Conservation (phyloP, 2,888 invertebrate genomes). For the Stenodema calcarata region DNA sequence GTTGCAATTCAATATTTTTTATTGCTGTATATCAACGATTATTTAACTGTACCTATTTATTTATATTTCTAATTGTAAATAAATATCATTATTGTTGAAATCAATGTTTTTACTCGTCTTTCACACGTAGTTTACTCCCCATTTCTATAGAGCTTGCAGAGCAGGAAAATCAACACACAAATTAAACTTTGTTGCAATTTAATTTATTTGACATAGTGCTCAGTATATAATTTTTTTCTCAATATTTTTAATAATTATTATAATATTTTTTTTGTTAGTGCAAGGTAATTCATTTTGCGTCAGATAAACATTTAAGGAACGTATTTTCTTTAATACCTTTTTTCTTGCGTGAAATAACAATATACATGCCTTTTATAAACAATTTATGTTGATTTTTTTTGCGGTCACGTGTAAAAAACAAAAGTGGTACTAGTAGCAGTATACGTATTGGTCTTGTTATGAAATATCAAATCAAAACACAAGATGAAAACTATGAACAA, state of each 20-base stretch:
- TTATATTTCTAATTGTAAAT: background rate
- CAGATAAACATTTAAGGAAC: constrained; percentile 21
- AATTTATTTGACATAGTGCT: background rate
- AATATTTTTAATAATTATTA: background rate
- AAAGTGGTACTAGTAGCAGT: background rate
- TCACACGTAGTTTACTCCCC: too few relatives aligned
- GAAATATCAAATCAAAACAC: background rate
- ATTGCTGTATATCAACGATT: background rate
- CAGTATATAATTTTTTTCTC: background rate
- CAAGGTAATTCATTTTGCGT: constrained; percentile 17
- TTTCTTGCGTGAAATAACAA: background rate
- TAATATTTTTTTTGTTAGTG: background rate
- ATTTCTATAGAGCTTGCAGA: too few relatives aligned
- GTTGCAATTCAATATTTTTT: background rate
- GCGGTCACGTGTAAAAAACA: background rate
- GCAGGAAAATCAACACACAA: too few relatives aligned
- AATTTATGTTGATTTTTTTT: background rate
- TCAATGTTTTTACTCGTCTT: too few relatives aligned
- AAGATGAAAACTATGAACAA: background rate
- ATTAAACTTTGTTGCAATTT: background rate
- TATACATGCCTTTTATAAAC: background rate
- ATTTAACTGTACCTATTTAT: background rate
- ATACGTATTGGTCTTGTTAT: background rate
- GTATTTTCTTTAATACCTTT: background rate
- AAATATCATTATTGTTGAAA: background rate